phyloP scores from a whole-genome alignment of 2,888 invertebrate genomes.

The Sericinus montela region DNA sequence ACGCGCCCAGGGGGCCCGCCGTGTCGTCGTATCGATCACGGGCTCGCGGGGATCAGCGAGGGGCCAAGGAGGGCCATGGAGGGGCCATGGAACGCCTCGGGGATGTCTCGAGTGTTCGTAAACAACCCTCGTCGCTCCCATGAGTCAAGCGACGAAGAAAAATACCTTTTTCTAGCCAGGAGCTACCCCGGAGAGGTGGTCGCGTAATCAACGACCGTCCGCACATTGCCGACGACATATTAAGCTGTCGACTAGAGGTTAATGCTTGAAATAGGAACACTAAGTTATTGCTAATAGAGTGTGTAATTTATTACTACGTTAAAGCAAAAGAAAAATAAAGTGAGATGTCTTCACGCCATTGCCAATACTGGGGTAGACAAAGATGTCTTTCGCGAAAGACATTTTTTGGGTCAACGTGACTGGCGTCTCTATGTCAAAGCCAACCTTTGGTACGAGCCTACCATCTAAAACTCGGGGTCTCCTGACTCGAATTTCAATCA shows the following conservation, averaged over 20 bases:
- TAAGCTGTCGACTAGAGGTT: neutral
- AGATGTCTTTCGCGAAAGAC: too few species aligned
- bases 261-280: neutral
- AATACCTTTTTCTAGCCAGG: neutral
- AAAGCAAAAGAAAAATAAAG: too few species aligned
- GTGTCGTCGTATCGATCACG: conserved; percentile 65
- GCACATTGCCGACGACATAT: neutral
- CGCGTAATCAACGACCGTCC: neutral
- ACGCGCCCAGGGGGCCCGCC: conserved; percentile 63
- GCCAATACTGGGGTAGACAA: too few species aligned
- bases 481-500: too few species aligned
- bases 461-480: too few species aligned
- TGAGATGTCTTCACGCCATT: too few species aligned
- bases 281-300: neutral
- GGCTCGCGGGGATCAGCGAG: conserved; percentile 32
- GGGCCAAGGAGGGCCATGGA: conserved; percentile 24
- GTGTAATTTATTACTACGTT: too few species aligned
- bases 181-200: conserved; percentile 2
- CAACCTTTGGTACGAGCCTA: too few species aligned
- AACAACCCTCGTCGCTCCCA: conserved; percentile 52
- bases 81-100: conserved; percentile 24
- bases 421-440: too few species aligned
- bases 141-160: conserved; percentile 12
- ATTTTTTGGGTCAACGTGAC: too few species aligned
- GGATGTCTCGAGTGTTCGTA: conserved; percentile 45